Conservation (phyloP, 2,888 invertebrate genomes). For the Pollenia griseotomentosa region DNA sequence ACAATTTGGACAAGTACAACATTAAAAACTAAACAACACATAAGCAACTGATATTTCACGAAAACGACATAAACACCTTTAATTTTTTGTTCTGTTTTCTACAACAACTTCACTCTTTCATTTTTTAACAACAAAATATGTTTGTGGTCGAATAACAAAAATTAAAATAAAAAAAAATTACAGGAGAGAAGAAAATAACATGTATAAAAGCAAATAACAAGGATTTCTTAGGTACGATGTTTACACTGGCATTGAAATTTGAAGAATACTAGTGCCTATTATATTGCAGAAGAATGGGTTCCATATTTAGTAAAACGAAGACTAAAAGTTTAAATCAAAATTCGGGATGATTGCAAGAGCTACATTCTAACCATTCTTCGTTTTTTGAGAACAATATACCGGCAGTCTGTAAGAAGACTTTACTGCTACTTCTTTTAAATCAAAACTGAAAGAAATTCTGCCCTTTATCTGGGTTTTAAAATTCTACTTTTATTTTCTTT, state of each 20-base stretch:
- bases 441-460: too few species aligned
- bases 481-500: too few species aligned
- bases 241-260: constrained; percentile 24
- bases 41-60: constrained; percentile 83
- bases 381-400: too few species aligned
- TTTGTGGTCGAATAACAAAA: constrained; percentile 19
- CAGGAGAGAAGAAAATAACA: constrained; percentile 33
- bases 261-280: too few species aligned
- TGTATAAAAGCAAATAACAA: constrained; percentile 54
- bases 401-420: too few species aligned
- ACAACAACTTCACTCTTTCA: constrained; percentile 11
- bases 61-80: constrained; percentile 82
- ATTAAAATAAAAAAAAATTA: neutral
- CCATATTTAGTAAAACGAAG: too few species aligned
- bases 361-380: too few species aligned
- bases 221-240: constrained; percentile 35
- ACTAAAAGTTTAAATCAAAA: too few species aligned
- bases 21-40: constrained; percentile 68
- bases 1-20: constrained; percentile 70
- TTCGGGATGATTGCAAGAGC: too few species aligned
- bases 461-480: too few species aligned
- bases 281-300: too few species aligned
- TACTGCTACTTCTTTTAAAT: too few species aligned
- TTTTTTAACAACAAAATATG: constrained; percentile 47
- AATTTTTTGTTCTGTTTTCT: constrained; percentile 25